phyloP scores from a whole-genome alignment of 1,140 invertebrate genomes.

The Drosophila yakuba region DNA sequence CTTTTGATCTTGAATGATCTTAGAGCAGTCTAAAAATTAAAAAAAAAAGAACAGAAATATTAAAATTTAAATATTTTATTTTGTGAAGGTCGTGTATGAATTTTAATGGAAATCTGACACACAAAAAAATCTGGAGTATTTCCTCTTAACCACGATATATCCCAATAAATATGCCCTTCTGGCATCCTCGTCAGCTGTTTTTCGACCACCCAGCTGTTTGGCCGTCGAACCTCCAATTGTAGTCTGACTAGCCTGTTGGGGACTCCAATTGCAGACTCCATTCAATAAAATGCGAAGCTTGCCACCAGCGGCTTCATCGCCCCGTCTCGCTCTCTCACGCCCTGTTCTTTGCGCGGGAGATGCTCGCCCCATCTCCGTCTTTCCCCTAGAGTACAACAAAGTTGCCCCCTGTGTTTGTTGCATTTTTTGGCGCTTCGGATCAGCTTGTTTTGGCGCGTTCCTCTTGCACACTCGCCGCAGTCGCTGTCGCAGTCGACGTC shows the following conservation, averaged over 20 bases:
- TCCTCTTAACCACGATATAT: too few relatives aligned
- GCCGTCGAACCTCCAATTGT: slow-evolving; percentile 15
- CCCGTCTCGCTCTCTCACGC: slow-evolving; percentile 14
- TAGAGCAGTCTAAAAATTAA: too few relatives aligned
- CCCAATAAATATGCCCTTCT: slow-evolving; percentile 22
- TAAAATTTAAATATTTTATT: too few relatives aligned
- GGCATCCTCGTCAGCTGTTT: slow-evolving; percentile 61
- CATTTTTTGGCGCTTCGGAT: slow-evolving; percentile 69
- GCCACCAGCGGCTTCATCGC: slow-evolving; percentile 45
- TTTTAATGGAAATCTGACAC: too few relatives aligned
- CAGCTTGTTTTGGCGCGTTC: slow-evolving; percentile 66
- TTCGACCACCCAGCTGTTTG: slow-evolving; percentile 54
- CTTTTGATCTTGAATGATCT: too few relatives aligned
- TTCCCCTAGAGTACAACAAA: slow-evolving; percentile 37
- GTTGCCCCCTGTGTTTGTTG: slow-evolving; percentile 53
- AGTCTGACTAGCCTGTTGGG: slow-evolving; percentile 16
- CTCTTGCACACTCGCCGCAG: slow-evolving; percentile 59
- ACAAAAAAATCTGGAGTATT: not conserved
- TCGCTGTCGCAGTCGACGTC: slow-evolving; percentile 20
- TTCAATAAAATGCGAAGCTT: slow-evolving; percentile 53
- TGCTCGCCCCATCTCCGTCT: slow-evolving; percentile 17
- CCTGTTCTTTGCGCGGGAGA: slow-evolving; percentile 55
- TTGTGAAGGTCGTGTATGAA: too few relatives aligned
- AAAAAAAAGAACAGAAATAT: too few relatives aligned
- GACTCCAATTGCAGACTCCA: slow-evolving; percentile 53